Evolutionary conservation across 2,888 invertebrate genomes (phyloP), one percentile per base, ranked within the genome.

Genomic region (Tromatobia lineatoria): DNA sequence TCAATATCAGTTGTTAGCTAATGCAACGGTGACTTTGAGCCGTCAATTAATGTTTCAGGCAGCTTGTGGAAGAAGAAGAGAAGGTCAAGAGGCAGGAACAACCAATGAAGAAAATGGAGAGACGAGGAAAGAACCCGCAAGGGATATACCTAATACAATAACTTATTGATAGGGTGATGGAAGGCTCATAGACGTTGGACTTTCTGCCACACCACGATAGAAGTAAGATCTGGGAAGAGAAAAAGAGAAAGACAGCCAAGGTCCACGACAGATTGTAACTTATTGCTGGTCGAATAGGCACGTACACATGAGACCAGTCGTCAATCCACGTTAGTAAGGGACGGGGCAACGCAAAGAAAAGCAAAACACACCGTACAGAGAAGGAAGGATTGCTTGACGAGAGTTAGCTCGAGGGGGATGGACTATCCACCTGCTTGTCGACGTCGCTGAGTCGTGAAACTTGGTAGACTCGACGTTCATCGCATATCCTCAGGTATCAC

Each of bases 201-300:
- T 64, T 10, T 20, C 18, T 11, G 15, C 23, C 29, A 29, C 25
- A 59, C 13, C 23, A n/a, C 2, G 18, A 29, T n/a, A 34, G 15
- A 34, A 61, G n/a, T 15, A 6, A 34, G 18, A 61, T 1, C 34
- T n/a, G 34, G 8, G 7, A 54, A 18, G 34, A 18, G 18, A 61
- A 7, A 34, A 34, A 61, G 59, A 61, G 2, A 64, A 29, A 23
- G 64, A 47, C 52, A 70, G 29, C 71, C 75, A 67, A 67, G 73
- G 77, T 77, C 71, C 67, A 74, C 73, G 77, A 82, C 77, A 74
- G 82, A 82, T 82, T 82, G 77, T 77, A 82, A 82, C 82, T 82
- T 82, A 82, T 82, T 82, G 77, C 82, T 66, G 54, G 59, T 67
- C 34, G 73, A 50, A 67, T 54, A 66, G 23, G 25, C 45, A 45